Percentiles rank a stretch among this genome's conserved stretches.
These are phyloP conservation scores for Allygus modestus DNA, from an alignment of 2,888 invertebrate species.

Conservation along the genomic window DNA sequence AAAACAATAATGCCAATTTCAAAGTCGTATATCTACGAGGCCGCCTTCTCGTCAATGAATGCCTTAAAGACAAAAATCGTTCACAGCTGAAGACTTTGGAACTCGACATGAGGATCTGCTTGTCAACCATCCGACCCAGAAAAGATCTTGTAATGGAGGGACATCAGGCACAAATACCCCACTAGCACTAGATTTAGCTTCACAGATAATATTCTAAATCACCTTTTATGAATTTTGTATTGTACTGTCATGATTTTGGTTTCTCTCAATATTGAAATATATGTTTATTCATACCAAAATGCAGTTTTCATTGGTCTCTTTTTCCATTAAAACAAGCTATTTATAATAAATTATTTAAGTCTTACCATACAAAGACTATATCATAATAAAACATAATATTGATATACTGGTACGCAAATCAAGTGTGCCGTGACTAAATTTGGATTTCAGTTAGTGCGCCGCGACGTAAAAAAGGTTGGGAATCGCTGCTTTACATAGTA, in stretches of 20 bases:
- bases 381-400: too few relatives aligned
- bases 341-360: conserved; percentile 7
- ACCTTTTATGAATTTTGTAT: not conserved
- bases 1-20: conserved; percentile 54
- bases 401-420: conserved; percentile 14
- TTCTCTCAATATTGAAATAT: not conserved
- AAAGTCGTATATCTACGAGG: conserved; percentile 39
- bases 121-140: conserved; percentile 55
- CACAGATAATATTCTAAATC: conserved; percentile 7
- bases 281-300: not conserved
- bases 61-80: conserved; percentile 57
- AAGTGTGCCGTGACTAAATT: not conserved
- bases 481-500: conserved; percentile 11
- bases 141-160: conserved; percentile 26
- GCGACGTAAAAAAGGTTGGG: conserved; percentile 18
- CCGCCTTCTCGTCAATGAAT: conserved; percentile 34
- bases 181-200: conserved; percentile 32
- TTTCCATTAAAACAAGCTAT: not conserved
- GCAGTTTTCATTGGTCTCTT: not conserved
- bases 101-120: conserved; percentile 45
- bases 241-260: too few relatives aligned
- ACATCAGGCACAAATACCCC: conserved; percentile 29
- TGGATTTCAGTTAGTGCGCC: too few relatives aligned
- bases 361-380: too few relatives aligned
- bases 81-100: conserved; percentile 55